A percentile compares a stretch with the other conserved stretches of the same genome.
Evolutionary conservation across 2,113 vertebrate genomes (phyloP).

Genomic region (Micromys minutus): DNA sequence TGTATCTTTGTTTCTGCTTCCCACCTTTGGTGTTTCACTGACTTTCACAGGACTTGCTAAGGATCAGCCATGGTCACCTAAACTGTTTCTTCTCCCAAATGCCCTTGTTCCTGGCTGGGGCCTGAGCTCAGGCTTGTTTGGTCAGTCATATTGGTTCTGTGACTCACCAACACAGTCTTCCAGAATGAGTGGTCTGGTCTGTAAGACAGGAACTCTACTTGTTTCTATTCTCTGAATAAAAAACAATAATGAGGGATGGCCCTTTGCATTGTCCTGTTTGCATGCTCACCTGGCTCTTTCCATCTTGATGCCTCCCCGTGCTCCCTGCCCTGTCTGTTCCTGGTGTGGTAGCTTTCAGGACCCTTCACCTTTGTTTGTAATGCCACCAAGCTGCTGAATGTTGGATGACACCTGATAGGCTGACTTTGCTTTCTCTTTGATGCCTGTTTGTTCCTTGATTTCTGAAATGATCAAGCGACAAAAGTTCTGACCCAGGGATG

Average conservation of each 20-base stretch:
- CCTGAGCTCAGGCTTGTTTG: not conserved
- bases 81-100: constrained; percentile 75
- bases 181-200: constrained; percentile 9
- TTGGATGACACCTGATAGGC: constrained; percentile 12
- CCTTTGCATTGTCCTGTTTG: constrained; percentile 70
- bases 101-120: not conserved
- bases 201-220: constrained; percentile 18
- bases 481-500: not conserved
- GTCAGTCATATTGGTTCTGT: constrained; percentile 4
- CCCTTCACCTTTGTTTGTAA: not conserved
- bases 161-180: constrained; percentile 6
- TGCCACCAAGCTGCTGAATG: constrained; percentile 75
- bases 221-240: constrained; percentile 29
- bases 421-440: not conserved
- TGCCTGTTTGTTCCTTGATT: constrained; percentile 11
- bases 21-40: constrained; percentile 77
- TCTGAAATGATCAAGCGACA: not conserved
- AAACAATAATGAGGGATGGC: constrained; percentile 71
- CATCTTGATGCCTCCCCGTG: not conserved
- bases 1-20: constrained; percentile 79
- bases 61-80: constrained; percentile 80
- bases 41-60: constrained; percentile 70
- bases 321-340: not conserved
- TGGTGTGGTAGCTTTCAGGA: constrained; percentile 17
- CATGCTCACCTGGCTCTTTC: constrained; percentile 68